Percentiles rank a stretch among this genome's conserved stretches.
phyloP scores from a whole-genome alignment of 1,140 invertebrate species.

The Bombus confusus region DNA sequence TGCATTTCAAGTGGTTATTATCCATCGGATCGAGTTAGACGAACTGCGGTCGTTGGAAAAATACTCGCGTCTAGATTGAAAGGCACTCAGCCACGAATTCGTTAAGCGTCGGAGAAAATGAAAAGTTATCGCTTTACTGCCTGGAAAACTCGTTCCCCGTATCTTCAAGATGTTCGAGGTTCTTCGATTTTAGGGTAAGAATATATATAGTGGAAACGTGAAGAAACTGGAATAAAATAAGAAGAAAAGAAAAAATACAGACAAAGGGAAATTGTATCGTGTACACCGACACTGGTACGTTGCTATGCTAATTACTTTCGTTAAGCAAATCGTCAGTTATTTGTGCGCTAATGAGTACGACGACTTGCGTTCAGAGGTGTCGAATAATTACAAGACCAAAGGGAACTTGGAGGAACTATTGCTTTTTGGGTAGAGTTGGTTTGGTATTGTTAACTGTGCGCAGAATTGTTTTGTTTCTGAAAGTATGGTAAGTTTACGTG shows the following conservation, averaged over 20 bases:
- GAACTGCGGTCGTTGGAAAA: background rate
- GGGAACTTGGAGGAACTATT: background rate
- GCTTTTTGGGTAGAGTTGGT: background rate
- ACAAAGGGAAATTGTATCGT: background rate
- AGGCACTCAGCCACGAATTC: conserved; percentile 48
- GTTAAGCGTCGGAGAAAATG: conserved; percentile 46
- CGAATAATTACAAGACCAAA: conserved; percentile 11
- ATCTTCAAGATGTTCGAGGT: conserved; percentile 31
- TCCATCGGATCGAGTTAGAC: background rate
- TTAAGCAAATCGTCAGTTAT: conserved; percentile 54
- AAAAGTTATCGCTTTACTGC: conserved; percentile 45
- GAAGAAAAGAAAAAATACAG: background rate
- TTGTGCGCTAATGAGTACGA: conserved; percentile 36
- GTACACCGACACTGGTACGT: background rate
- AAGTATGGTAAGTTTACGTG: background rate
- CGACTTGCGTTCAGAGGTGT: background rate
- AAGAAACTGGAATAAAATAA: background rate
- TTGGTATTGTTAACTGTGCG: too few relatives aligned
- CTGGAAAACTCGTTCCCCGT: conserved; percentile 63
- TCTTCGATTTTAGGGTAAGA: conserved; percentile 10
- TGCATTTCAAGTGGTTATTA: background rate
- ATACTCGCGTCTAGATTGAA: conserved; percentile 31
- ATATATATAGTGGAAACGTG: background rate
- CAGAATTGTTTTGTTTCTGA: background rate
- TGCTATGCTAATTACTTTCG: conserved; percentile 54